A percentile compares a stretch with the other conserved stretches of the same genome.
These are phyloP conservation scores for Monopis laevigella DNA, from an alignment of 2,888 invertebrate species.

Conservation along the genomic window DNA sequence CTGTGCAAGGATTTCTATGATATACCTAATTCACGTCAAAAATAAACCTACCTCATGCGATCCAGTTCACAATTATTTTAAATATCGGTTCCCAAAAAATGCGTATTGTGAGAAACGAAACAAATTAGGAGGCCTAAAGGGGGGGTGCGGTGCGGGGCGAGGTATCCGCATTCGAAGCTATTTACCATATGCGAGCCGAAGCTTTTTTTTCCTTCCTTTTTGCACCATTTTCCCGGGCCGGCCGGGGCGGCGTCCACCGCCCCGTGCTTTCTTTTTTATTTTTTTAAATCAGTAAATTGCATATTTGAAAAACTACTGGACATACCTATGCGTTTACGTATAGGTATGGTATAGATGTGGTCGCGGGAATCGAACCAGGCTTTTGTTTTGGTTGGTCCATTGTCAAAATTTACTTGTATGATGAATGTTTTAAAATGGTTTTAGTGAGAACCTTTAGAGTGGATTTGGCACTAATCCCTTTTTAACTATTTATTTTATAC, in stretches of 20 bases:
- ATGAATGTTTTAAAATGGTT: too few species aligned
- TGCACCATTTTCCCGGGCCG: conserved; percentile 50
- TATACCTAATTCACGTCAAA: too few species aligned
- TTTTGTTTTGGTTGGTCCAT: conserved; percentile 1
- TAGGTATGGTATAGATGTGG: conserved; percentile 1
- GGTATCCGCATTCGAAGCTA: conserved; percentile 32
- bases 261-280: conserved; percentile 30
- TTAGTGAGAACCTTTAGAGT: too few species aligned
- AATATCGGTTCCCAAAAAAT: conserved; percentile 11
- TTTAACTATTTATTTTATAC: too few species aligned
- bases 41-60: too few species aligned
- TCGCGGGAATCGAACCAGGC: neutral
- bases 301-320: conserved; percentile 62
- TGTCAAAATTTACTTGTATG: too few species aligned
- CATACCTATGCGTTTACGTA: conserved; percentile 2
- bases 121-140: conserved; percentile 31
- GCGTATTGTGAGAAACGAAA: conserved; percentile 22
- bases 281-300: conserved; percentile 65
- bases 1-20: too few species aligned
- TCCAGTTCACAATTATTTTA: too few species aligned
- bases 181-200: conserved; percentile 54
- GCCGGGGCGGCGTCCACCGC: conserved; percentile 34
- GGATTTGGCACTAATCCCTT: too few species aligned
- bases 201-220: conserved; percentile 48
- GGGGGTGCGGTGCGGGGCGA: conserved; percentile 16